phyloP scores from a whole-genome alignment of 1,140 invertebrate genomes.

The Brachionus rotundiformis region DNA sequence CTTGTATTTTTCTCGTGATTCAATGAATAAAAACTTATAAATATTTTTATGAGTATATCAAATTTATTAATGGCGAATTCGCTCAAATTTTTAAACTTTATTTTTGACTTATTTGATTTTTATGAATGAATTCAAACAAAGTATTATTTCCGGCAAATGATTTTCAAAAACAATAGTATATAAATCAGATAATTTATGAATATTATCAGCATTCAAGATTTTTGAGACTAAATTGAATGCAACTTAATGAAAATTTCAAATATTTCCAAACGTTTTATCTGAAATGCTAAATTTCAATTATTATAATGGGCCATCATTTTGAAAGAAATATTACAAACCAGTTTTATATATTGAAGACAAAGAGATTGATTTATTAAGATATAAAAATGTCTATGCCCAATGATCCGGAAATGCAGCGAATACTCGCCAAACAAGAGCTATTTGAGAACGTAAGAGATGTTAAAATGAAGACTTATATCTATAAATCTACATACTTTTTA shows the following conservation, averaged over 20 bases:
- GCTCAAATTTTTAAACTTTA: too few relatives aligned
- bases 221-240: not conserved
- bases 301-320: not conserved
- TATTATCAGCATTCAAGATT: not conserved
- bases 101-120: too few relatives aligned
- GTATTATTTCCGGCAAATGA: not conserved
- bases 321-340: conserved; percentile 33
- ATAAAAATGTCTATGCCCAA: conserved; percentile 30
- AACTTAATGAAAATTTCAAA: not conserved
- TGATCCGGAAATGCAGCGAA: conserved; percentile 50
- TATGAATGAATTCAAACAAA: too few relatives aligned
- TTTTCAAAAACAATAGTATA: not conserved
- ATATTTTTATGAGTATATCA: too few relatives aligned
- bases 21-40: too few relatives aligned
- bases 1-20: too few relatives aligned
- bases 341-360: not conserved
- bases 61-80: too few relatives aligned
- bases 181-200: too few relatives aligned
- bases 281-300: conserved; percentile 24
- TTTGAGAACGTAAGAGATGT: conserved; percentile 45
- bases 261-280: conserved; percentile 34
- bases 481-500: not conserved
- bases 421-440: conserved; percentile 37
- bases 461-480: too few relatives aligned
- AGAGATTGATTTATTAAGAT: not conserved